Evolutionary conservation across 1,140 invertebrate genomes (phyloP), one percentile per base, ranked within the genome.

Genomic region (Eciton burchellii): DNA sequence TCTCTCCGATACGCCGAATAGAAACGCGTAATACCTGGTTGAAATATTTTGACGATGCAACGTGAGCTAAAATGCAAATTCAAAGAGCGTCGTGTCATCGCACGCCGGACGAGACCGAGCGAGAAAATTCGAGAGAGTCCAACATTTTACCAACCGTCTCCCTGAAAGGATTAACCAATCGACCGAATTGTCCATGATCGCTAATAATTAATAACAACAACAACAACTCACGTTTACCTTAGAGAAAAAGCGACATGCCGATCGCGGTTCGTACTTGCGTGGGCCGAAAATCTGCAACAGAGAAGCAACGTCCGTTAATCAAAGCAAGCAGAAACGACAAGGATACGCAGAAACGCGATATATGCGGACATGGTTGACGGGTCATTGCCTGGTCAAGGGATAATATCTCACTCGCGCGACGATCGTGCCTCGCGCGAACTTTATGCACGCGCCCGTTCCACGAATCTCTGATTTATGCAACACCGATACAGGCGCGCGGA

Each of bases 241-340:
- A 92, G 45, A 89, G 47, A 86, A 86, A 66, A 83, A 90, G 59
- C 86, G 88, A 82, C 92, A 93, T 93, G 87, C 89, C 59, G 91
- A 84, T 60, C 81, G 86, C 65, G 88, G 81, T 70, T 89, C 84
- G 88, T 84, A 82, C 68, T 86, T 79, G 43, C 87, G 85, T 91
- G 86, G 79, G 63, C 82, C 87, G 86, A 92, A 90, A 92, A 93
- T 93, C 92, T 93, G 91, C 29, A 92, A 90, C 83, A 84, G 56
- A 84, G 1, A 84, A 0, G 82, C 16, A 49, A 79, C 72, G 12
- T 66, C 12, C 11, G 35, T 24, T 56, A 45, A 84, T 73, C 16
- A n/a, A 43, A 43, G 35, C 35, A 35, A 52, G 11, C 16, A 49
- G 66, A 71, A 81, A 59, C 72, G 54, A 77, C n/a, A 41, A 35